Conservation (phyloP, 2,113 vertebrate species). For the Ictalurus punctatus region DNA sequence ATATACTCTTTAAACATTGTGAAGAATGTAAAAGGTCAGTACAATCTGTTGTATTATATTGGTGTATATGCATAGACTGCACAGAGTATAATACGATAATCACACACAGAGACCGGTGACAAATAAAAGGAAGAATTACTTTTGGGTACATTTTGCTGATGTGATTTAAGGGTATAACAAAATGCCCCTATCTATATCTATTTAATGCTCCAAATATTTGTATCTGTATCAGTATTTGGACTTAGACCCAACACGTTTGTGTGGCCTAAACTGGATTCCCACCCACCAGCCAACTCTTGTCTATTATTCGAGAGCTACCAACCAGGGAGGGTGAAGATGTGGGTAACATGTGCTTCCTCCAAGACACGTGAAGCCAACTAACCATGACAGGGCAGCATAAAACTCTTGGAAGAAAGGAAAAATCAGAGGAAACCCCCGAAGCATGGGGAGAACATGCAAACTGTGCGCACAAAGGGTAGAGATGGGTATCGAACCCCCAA, state of each 20-base stretch:
- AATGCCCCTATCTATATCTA: background rate
- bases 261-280: background rate
- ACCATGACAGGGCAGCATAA: background rate
- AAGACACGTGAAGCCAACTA: background rate
- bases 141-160: background rate
- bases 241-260: background rate
- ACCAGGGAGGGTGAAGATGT: background rate
- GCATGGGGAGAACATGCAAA: no score
- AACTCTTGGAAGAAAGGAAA: background rate
- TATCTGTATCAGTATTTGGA: background rate
- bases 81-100: background rate
- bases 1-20: background rate
- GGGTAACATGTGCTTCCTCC: background rate
- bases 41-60: background rate
- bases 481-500: no score
- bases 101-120: background rate
- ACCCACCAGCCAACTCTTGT: background rate
- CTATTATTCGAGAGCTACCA: background rate
- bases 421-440: no score
- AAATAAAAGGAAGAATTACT: background rate
- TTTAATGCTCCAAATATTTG: background rate
- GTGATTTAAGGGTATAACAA: background rate
- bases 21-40: background rate
- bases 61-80: background rate
- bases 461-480: no score